phyloP scores from a whole-genome alignment of 2,113 vertebrate species.

The Carassius carassius region DNA sequence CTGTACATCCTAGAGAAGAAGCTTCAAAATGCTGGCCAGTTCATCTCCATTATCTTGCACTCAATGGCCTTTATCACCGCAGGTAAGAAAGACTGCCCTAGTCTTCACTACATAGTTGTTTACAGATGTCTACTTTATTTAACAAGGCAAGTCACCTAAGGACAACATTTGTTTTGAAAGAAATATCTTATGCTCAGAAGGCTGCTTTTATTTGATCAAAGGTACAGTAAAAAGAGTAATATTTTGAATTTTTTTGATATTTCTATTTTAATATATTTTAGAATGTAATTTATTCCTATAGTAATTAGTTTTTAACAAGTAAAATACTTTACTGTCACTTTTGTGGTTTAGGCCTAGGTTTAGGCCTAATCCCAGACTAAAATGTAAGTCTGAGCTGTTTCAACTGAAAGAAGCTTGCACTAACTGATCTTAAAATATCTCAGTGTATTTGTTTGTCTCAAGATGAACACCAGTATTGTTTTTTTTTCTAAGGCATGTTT shows the following conservation, averaged over 20 bases:
- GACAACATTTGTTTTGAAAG: background rate
- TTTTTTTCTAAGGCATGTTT: no score
- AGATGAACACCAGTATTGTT: no score
- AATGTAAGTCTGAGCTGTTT: no score
- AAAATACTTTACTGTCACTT: background rate
- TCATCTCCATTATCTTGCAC: conserved; percentile 75
- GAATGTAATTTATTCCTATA: background rate
- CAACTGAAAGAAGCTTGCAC: no score
- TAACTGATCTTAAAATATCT: no score
- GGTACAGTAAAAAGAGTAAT: background rate
- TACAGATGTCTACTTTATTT: background rate
- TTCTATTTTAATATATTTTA: no score
- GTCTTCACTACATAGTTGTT: background rate
- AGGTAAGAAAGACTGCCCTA: conserved; percentile 64
- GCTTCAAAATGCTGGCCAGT: conserved; percentile 77
- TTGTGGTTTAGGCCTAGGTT: background rate
- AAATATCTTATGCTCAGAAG: background rate
- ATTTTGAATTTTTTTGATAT: background rate
- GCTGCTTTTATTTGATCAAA: background rate
- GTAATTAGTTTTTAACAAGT: background rate
- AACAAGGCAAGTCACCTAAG: background rate
- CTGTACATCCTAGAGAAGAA: conserved; percentile 75
- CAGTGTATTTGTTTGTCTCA: no score
- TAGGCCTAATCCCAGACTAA: no score
- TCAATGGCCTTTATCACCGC: conserved; percentile 76